phyloP scores from a whole-genome alignment of 2,797 vertebrate genomes.

The Etheostoma perlongum region DNA sequence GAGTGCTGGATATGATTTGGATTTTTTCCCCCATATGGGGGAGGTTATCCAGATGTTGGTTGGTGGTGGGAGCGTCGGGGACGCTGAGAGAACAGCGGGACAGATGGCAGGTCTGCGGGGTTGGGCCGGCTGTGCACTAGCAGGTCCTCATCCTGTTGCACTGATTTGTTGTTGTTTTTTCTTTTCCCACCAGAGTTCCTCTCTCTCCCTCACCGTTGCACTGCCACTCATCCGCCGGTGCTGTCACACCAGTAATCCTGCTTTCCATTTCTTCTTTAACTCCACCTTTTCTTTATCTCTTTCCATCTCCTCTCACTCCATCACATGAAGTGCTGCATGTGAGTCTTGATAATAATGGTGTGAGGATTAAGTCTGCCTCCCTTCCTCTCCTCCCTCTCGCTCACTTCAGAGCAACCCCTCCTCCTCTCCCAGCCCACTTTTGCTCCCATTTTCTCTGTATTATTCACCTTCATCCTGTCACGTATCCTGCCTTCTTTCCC shows the following conservation, averaged over 20 bases:
- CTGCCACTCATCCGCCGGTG: slow-evolving; percentile 62
- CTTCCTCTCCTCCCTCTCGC: slow-evolving; percentile 73
- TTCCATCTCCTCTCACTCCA: slow-evolving; percentile 74
- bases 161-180: slow-evolving; percentile 53
- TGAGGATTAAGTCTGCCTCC: slow-evolving; percentile 82
- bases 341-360: slow-evolving; percentile 83
- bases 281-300: slow-evolving; percentile 75
- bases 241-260: slow-evolving; percentile 75
- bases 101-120: slow-evolving; percentile 71
- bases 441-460: slow-evolving; percentile 63
- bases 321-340: slow-evolving; percentile 81
- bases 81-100: slow-evolving; percentile 55
- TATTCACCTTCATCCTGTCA: slow-evolving; percentile 72
- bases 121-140: slow-evolving; percentile 67
- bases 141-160: slow-evolving; percentile 82
- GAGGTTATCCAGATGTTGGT: slow-evolving; percentile 72
- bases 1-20: slow-evolving; percentile 26
- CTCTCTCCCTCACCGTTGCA: slow-evolving; percentile 46
- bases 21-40: slow-evolving; percentile 44
- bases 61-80: slow-evolving; percentile 48
- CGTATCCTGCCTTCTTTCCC: slow-evolving; percentile 42
- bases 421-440: slow-evolving; percentile 66
- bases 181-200: slow-evolving; percentile 54
- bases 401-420: slow-evolving; percentile 75
- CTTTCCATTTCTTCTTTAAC: slow-evolving; percentile 73